Conservation (phyloP, 2,888 invertebrate genomes). For the Athalia cordata region DNA sequence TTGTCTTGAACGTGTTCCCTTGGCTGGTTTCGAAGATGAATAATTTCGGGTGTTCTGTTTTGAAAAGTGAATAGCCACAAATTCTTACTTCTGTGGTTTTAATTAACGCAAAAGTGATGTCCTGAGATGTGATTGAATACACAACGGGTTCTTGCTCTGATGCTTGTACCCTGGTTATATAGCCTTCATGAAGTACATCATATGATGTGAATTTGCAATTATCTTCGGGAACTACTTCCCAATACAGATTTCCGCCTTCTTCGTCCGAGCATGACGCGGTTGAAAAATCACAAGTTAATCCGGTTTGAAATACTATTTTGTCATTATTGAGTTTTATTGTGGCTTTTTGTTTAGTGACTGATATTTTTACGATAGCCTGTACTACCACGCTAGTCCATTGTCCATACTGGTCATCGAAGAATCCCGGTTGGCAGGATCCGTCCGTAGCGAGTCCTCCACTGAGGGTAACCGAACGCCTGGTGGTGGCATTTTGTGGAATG, state of each 20-base stretch:
- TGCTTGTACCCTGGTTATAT: conserved; percentile 9
- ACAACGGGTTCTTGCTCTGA: neutral
- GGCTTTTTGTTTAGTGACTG: conserved; percentile 24
- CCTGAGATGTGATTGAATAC: conserved; percentile 42
- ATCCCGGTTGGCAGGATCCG: too few species aligned
- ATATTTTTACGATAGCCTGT: conserved; percentile 36
- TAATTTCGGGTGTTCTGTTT: conserved; percentile 52
- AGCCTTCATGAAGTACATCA: conserved; percentile 51
- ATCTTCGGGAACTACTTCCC: conserved; percentile 25
- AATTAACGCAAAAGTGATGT: conserved; percentile 49
- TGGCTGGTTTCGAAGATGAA: conserved; percentile 47
- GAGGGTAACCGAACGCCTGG: neutral
- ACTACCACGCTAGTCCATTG: conserved; percentile 43
- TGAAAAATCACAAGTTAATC: conserved; percentile 24
- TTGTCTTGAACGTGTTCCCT: conserved; percentile 1
- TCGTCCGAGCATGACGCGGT: conserved; percentile 43
- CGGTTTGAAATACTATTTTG: conserved; percentile 21
- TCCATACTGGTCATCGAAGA: conserved; percentile 35
- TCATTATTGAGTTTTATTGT: conserved; percentile 21
- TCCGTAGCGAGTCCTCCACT: neutral
- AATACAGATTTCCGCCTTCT: conserved; percentile 49
- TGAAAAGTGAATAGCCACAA: conserved; percentile 47
- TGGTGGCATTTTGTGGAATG: neutral
- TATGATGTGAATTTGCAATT: conserved; percentile 48
- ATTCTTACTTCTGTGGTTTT: conserved; percentile 8